These are phyloP conservation scores for Ophioninae sp. DNA, from an alignment of 2,888 invertebrate genomes.

Conservation along the genomic window DNA sequence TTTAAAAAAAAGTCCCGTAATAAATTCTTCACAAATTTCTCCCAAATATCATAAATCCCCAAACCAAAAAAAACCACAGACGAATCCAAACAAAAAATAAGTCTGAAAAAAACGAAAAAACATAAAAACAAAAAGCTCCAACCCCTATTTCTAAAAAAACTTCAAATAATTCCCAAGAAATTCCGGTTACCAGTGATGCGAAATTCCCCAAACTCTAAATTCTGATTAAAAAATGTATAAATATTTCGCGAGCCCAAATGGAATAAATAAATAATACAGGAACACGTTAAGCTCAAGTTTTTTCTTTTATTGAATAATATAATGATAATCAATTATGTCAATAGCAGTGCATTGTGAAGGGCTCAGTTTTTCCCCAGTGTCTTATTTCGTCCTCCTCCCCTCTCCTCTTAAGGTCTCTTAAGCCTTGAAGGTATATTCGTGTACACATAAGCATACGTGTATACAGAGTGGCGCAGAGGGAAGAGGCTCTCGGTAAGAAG, in stretches of 20 bases:
- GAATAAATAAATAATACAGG: not conserved
- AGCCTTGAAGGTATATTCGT: not conserved
- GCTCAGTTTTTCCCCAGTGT: not conserved
- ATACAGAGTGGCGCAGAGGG: conserved; percentile 57
- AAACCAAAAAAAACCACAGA: not conserved
- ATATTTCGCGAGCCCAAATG: not conserved
- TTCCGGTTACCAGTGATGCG: not conserved
- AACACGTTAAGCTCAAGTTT: not conserved
- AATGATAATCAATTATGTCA: not conserved
- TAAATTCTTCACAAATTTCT: too few relatives aligned
- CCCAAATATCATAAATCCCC: not conserved
- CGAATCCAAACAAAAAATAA: not conserved
- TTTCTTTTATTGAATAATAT: not conserved
- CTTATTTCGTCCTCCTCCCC: not conserved
- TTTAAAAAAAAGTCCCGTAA: too few relatives aligned
- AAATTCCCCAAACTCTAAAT: not conserved
- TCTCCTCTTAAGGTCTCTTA: not conserved
- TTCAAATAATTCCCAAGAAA: not conserved
- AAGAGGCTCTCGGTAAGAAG: conserved; percentile 63
- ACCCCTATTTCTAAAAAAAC: not conserved
- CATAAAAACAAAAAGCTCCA: too few relatives aligned
- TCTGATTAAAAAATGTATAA: too few relatives aligned
- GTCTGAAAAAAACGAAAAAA: not conserved
- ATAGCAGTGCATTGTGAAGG: not conserved
- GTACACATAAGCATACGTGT: conserved; percentile 3